phyloP scores from a whole-genome alignment of 2,888 invertebrate genomes.

The Chrysopilus asiliformis region DNA sequence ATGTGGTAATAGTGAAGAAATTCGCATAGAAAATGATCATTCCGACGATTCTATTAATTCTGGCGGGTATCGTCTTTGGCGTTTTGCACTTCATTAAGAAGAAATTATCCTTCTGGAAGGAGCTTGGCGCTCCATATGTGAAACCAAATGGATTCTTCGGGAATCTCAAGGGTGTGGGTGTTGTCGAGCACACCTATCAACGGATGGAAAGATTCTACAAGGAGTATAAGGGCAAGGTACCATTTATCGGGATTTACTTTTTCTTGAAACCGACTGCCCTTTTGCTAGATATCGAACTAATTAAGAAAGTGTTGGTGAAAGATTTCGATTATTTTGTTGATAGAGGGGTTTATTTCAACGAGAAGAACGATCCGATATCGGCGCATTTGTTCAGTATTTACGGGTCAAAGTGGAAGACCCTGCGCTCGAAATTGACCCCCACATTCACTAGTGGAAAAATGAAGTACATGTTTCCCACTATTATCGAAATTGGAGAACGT shows the following conservation, averaged over 20 bases:
- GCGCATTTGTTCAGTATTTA: slow-evolving; percentile 34
- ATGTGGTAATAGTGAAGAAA: no score
- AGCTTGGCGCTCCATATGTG: no score
- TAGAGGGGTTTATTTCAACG: slow-evolving; percentile 27
- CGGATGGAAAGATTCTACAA: no score
- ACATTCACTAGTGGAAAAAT: slow-evolving; percentile 25
- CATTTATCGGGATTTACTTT: slow-evolving; percentile 29
- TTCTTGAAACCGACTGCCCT: slow-evolving; percentile 24
- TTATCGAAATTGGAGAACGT: slow-evolving; percentile 19
- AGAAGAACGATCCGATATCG: slow-evolving; percentile 30
- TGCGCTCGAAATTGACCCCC: slow-evolving; percentile 24
- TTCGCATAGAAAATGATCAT: no score
- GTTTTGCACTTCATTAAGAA: no score
- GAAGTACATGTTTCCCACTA: slow-evolving; percentile 21
- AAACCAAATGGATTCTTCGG: no score
- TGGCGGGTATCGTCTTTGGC: no score
- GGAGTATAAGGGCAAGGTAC: slow-evolving; percentile 20
- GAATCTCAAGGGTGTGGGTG: no score
- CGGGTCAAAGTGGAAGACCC: slow-evolving; percentile 30
- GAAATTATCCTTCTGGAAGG: no score
- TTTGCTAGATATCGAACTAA: slow-evolving; percentile 28
- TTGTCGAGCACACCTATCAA: no score
- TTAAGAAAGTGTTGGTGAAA: slow-evolving; percentile 24
- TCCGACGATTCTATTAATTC: no score
- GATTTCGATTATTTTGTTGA: slow-evolving; percentile 27